Evolutionary conservation across 2,888 invertebrate species (phyloP).

Genomic region (Troides helena): DNA sequence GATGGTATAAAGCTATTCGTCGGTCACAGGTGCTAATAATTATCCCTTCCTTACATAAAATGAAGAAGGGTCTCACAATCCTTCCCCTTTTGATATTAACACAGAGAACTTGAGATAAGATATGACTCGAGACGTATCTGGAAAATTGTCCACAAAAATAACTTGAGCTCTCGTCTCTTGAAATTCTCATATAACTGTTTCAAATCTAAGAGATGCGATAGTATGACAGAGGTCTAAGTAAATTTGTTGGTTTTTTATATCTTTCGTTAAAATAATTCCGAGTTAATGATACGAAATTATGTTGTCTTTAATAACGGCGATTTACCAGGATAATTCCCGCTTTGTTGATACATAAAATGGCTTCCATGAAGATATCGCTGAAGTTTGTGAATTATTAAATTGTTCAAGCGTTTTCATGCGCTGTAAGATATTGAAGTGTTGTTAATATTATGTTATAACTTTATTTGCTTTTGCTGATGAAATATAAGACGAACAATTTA

Average conservation of each 20-base stretch:
- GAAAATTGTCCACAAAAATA: slow-evolving; percentile 15
- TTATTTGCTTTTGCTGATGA: too few species aligned
- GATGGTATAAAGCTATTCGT: slow-evolving; percentile 1
- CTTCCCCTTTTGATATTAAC: slow-evolving; percentile 37
- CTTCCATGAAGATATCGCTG: neutral
- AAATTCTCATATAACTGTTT: neutral
- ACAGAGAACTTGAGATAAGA: slow-evolving; percentile 26
- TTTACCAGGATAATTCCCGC: slow-evolving; percentile 51
- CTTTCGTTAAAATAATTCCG: slow-evolving; percentile 44
- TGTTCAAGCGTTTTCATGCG: neutral
- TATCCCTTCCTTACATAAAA: slow-evolving; percentile 31
- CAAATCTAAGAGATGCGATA: neutral
- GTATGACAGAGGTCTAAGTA: slow-evolving; percentile 6
- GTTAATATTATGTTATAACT: too few species aligned
- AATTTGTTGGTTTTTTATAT: slow-evolving; percentile 37
- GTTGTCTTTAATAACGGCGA: slow-evolving; percentile 43
- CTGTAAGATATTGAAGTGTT: too few species aligned
- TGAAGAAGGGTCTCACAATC: slow-evolving; percentile 44
- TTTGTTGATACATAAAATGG: slow-evolving; percentile 31
- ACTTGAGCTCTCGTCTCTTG: slow-evolving; percentile 10
- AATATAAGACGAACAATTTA: too few species aligned
- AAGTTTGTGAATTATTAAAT: slow-evolving; percentile 4
- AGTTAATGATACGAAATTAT: slow-evolving; percentile 55
- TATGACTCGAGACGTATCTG: slow-evolving; percentile 9
- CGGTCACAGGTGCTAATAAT: slow-evolving; percentile 48